phyloP scores from a whole-genome alignment of 2,113 vertebrate genomes.

The Motacilla tschutschensis region DNA sequence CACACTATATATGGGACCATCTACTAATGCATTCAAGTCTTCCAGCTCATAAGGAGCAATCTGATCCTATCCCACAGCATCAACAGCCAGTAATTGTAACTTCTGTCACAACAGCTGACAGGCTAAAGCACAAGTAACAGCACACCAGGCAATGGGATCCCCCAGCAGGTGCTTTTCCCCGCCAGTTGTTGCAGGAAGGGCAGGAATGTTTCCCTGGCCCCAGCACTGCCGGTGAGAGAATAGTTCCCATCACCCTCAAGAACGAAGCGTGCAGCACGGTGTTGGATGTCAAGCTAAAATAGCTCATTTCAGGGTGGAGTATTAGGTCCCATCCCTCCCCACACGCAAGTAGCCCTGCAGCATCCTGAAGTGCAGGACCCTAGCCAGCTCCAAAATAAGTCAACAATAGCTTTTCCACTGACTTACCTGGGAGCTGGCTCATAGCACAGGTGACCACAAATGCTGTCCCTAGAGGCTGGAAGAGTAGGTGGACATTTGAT shows the following conservation, averaged over 20 bases:
- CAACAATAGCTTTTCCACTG: not conserved
- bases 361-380: accelerated
- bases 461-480: not conserved
- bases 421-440: not conserved
- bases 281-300: not conserved
- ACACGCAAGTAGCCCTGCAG: not conserved
- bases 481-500: not conserved
- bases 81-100: conserved; percentile 10
- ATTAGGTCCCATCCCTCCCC: not conserved
- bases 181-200: conserved; percentile 16
- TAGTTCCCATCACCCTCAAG: not conserved
- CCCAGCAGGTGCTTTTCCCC: conserved; percentile 8
- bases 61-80: not conserved
- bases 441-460: accelerated
- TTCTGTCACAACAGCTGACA: conserved; percentile 49
- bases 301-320: not conserved
- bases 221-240: not conserved
- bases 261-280: not conserved
- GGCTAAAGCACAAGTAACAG: conserved; percentile 29
- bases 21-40: conserved; percentile 13
- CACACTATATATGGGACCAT: conserved; percentile 42
- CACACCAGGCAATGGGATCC: conserved; percentile 25
- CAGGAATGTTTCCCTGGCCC: conserved; percentile 1
- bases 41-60: conserved; percentile 23
- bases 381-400: not conserved